Evolutionary conservation across 2,888 invertebrate species (phyloP).

Genomic region (Cephonodes hylas): DNA sequence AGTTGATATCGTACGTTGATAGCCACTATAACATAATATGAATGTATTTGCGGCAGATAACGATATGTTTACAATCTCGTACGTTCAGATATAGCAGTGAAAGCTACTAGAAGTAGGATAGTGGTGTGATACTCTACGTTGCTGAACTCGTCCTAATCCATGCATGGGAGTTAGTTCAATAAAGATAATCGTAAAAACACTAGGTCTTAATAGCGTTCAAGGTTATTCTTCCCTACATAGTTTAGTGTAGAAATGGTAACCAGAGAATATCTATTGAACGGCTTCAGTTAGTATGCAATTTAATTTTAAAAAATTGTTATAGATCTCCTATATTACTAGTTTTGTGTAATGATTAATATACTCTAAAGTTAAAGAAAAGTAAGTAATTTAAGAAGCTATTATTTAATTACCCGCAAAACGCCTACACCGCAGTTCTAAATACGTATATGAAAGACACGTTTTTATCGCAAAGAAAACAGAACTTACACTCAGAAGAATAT

Average conservation of each 20-base stretch:
- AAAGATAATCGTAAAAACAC: not conserved
- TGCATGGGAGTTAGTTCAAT: not conserved
- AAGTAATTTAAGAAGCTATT: not conserved
- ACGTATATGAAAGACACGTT: not conserved
- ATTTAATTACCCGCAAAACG: not conserved
- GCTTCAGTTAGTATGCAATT: no score
- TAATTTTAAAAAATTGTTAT: no score
- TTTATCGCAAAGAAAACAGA: not conserved
- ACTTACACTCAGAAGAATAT: not conserved
- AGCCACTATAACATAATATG: slow-evolving; percentile 42
- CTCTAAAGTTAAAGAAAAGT: not conserved
- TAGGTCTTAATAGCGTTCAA: not conserved
- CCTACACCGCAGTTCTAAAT: not conserved
- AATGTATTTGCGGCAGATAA: slow-evolving; percentile 51
- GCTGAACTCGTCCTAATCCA: not conserved
- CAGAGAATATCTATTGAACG: not conserved
- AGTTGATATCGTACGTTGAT: slow-evolving; percentile 44
- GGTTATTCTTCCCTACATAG: not conserved
- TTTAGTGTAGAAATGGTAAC: not conserved
- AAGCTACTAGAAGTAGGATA: slow-evolving; percentile 13
- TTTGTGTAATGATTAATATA: no score
- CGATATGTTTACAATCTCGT: slow-evolving; percentile 54
- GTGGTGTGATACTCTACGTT: not conserved
- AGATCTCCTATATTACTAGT: no score
- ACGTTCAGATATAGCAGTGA: slow-evolving; percentile 18